Evolutionary conservation across 2,888 invertebrate species (phyloP), one percentile per base, ranked within the genome.

Genomic region (Anodontia alba): DNA sequence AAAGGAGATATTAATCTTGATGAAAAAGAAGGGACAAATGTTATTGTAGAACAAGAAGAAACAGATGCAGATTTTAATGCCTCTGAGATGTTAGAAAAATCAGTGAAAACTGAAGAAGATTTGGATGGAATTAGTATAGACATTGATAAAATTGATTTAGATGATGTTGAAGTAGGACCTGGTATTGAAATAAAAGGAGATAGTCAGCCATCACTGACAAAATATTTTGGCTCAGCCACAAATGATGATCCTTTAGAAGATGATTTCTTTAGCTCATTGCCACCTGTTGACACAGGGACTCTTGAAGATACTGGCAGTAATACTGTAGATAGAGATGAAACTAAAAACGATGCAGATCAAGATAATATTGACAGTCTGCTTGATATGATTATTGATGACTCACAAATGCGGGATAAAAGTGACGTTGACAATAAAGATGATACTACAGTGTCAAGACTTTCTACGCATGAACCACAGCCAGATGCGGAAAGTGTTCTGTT

Each of bases 251-350:
- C 88, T 51, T 87, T 84, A 76, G 87, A 85, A 26, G 84, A 81
- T 43, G 83, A 88, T 77, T 86, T 91, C 80, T 90, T 90, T 85
- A 89, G 88, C 66, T 82, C 88, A n/a, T 66, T 90, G 10, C 81
- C 81, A 62, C 78, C 46, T 31, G 29, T 68, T 57, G 81, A 80
- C 66, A 83, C 82, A 54, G 73, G 78, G 20, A 31, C 66, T 29
- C 75, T 76, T 10, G 78, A 79, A 31, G 73, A 66, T 57, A 76
- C n/a, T 66, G 33, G 67, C 17, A 42, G 1, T 57, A 46, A 70
- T 2, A 20, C 69, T 72, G 43, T 67, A 17, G 72, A 81, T 38
- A 15, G 66, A 29, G 36, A 31, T 42, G 71, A 76, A n/a, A 29
- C 36, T 29, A 29, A 8, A 33, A 57, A 70, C 15, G 75, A 70